Conservation (phyloP, 2,113 vertebrate species). For the Acrocephalus arundinaceus region DNA sequence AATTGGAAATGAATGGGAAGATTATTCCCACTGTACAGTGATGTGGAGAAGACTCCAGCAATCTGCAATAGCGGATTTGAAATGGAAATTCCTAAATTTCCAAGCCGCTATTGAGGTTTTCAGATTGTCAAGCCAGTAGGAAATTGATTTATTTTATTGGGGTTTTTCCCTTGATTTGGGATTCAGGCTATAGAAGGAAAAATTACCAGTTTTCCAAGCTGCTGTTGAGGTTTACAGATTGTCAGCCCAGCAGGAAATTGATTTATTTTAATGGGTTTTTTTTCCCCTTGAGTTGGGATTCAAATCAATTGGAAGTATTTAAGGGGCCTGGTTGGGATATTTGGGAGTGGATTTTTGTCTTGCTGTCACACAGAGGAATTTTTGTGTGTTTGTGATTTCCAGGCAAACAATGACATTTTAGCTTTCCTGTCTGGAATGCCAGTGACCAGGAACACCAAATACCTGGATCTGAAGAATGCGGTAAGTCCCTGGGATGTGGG, state of each 20-base stretch:
- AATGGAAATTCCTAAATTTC: neutral
- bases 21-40: neutral
- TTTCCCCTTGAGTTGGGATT: neutral
- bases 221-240: neutral
- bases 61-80: too few relatives aligned
- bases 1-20: neutral
- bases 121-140: too few relatives aligned
- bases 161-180: neutral
- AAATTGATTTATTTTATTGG: neutral
- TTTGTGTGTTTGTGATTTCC: neutral
- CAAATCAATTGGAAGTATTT: neutral
- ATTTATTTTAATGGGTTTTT: neutral
- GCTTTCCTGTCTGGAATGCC: slow-evolving; percentile 98
- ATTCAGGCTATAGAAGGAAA: neutral
- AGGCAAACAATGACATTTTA: slow-evolving; percentile 98
- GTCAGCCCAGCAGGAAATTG: neutral
- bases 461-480: slow-evolving; percentile 95
- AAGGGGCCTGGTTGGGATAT: neutral
- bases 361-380: neutral
- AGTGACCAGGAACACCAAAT: slow-evolving; percentile 95
- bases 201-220: neutral
- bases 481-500: slow-evolving; percentile 70
- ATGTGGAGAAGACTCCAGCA: neutral
- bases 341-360: neutral
- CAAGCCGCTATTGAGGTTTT: accelerated